Evolutionary conservation across 2,888 invertebrate genomes (phyloP).

Genomic region (Cerastoderma edule): DNA sequence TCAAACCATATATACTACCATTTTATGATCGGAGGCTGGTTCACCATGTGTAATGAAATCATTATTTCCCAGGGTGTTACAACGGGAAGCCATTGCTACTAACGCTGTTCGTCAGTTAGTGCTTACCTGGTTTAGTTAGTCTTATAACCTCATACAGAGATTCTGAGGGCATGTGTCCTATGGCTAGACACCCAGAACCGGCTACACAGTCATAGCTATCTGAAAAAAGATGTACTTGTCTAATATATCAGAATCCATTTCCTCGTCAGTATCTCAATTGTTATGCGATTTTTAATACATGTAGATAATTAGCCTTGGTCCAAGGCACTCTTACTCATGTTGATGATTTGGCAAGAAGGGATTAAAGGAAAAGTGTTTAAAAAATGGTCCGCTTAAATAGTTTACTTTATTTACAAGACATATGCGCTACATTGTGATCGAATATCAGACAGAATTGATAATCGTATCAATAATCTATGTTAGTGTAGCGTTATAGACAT

Average conservation of each 20-base stretch:
- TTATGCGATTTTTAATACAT: neutral
- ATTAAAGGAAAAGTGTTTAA: no score
- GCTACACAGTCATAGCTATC: conserved; percentile 14
- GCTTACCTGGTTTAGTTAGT: conserved; percentile 9
- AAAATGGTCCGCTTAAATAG: neutral
- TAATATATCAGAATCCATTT: neutral
- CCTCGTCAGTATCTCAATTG: neutral
- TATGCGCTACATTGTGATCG: neutral
- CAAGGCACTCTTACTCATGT: neutral
- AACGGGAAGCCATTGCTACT: no score
- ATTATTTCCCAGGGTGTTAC: no score
- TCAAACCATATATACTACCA: no score
- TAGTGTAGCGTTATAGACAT: neutral
- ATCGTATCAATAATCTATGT: neutral
- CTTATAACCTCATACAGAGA: conserved; percentile 6
- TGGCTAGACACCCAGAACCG: neutral
- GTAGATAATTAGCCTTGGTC: neutral
- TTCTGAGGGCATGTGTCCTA: conserved; percentile 8
- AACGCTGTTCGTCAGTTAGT: no score
- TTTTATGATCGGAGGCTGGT: no score
- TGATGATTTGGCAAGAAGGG: no score
- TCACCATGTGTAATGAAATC: no score
- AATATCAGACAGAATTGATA: neutral
- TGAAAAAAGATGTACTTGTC: neutral
- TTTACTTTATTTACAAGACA: neutral